phyloP scores from a whole-genome alignment of 2,113 vertebrate species.

The Zosterops pallidus region DNA sequence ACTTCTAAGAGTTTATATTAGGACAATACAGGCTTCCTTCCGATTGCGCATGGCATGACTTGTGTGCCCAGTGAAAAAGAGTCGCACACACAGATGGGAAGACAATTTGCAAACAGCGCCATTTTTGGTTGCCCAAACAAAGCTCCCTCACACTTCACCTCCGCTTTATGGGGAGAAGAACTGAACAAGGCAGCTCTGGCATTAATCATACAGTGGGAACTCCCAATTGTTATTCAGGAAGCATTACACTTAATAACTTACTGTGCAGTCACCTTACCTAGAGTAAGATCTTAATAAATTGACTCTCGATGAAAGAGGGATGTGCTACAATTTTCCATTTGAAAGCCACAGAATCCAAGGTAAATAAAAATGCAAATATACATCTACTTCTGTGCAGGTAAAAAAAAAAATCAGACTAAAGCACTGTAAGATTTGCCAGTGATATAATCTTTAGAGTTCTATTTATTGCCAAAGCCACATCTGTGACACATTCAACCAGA shows the following conservation, averaged over 20 bases:
- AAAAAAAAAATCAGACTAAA: neutral
- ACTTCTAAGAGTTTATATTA: neutral
- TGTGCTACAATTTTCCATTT: neutral
- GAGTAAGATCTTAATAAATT: neutral
- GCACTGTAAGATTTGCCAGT: rapidly evolving
- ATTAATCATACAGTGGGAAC: neutral
- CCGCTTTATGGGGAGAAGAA: neutral
- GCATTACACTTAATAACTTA: neutral
- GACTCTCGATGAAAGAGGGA: neutral
- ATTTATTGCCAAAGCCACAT: neutral
- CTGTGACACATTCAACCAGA: neutral
- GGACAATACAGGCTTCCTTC: neutral
- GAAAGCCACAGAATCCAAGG: neutral
- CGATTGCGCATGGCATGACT: rapidly evolving
- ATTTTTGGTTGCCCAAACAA: neutral
- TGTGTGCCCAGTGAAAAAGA: rapidly evolving
- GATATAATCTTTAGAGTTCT: rapidly evolving
- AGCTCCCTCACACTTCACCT: neutral
- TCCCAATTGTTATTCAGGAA: neutral
- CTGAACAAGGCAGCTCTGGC: neutral
- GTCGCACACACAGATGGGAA: rapidly evolving
- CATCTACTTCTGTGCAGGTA: rapidly evolving
- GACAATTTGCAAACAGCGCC: neutral
- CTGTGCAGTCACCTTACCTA: neutral
- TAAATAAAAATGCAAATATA: rapidly evolving